Evolutionary conservation across 2,113 vertebrate genomes (phyloP), one percentile per base, ranked within the genome.

Genomic region (Rissa tridactyla): DNA sequence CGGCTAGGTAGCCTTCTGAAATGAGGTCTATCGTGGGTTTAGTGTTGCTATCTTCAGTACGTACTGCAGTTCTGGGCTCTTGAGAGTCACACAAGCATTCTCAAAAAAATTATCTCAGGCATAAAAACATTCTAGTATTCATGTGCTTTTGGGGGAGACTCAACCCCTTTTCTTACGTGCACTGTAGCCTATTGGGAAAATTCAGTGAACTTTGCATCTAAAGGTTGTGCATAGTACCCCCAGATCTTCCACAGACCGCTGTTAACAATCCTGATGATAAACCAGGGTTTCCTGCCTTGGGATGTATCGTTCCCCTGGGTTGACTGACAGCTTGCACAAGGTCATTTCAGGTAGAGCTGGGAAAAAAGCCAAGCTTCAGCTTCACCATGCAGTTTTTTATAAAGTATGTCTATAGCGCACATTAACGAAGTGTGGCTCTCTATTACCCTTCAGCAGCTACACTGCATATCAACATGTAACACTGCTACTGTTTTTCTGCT

Each of bases 291-390:
- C 36, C 58, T 82, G 54, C 61, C 40, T 54, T 36, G 52, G 54
- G 44, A 25, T 34, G 7, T 47, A 10, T 80, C 1, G 0, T 13
- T 34, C 15, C 5, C 13, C n/a, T 0, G 4, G 8, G 4, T 0
- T 90, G 85, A 32, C 58, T 92, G 83, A 19, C 51, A 58, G n/a
- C 25, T 65, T 58, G 16, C 29, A 26, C 80, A 27, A 51, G 69
- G 86, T 89, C 47, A 55, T 78, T 52, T 68, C 64, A 40, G 64
- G 72, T 42, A 9, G n/a, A 8, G 20, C 57, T 91, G 46, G 22
- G 52, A 13, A 54, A 85, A 62, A 36, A 55, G 40, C 27, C n/a
- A 69, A 13, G 6, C 40, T 81, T 57, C 51, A 29, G 7, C 46
- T 61, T 84, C 14, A 27, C 32, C 2, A 4, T n/a, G 52, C 18